A percentile compares a stretch with the other conserved stretches of the same genome.
Conservation (phyloP, 2,113 vertebrate genomes). For the Sterrhoptilus dennistouni region DNA sequence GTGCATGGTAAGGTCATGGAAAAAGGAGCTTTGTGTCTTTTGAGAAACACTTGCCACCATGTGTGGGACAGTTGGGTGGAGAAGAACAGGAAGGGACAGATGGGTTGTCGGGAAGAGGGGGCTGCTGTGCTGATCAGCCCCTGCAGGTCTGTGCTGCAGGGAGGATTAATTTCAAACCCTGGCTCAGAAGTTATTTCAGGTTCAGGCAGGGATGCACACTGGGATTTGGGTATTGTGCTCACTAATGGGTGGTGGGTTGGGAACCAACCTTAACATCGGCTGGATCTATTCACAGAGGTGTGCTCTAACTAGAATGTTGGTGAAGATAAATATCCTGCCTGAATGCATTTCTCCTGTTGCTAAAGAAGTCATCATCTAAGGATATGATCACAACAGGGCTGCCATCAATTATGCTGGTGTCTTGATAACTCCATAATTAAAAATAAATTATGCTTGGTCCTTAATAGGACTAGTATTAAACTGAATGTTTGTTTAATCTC, state of each 20-base stretch:
- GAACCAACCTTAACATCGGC: neutral
- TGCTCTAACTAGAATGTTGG: neutral
- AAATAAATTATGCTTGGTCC: constrained; percentile 47
- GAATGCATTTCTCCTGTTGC: constrained; percentile 1
- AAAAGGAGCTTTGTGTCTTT: neutral
- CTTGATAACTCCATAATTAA: constrained; percentile 46
- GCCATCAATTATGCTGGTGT: constrained; percentile 2
- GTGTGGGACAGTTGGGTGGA: neutral
- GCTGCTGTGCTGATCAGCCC: neutral
- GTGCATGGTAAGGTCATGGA: neutral
- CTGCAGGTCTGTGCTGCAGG: fast-evolving
- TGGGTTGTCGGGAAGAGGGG: neutral
- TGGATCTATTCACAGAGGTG: neutral
- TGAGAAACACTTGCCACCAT: neutral
- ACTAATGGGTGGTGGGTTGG: neutral
- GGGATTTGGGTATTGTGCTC: neutral
- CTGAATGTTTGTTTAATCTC: constrained; percentile 61
- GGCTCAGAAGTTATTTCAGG: neutral
- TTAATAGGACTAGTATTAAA: constrained; percentile 57
- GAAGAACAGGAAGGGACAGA: neutral
- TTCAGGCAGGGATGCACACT: neutral
- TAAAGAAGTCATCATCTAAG: constrained; percentile 30
- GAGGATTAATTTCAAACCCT: neutral
- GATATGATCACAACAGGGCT: constrained; percentile 26
- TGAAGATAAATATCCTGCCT: constrained; percentile 4